Percentiles rank a stretch among this genome's conserved stretches.
Evolutionary conservation across 2,888 invertebrate genomes (phyloP).

Genomic region (Heteromurus nitidus): DNA sequence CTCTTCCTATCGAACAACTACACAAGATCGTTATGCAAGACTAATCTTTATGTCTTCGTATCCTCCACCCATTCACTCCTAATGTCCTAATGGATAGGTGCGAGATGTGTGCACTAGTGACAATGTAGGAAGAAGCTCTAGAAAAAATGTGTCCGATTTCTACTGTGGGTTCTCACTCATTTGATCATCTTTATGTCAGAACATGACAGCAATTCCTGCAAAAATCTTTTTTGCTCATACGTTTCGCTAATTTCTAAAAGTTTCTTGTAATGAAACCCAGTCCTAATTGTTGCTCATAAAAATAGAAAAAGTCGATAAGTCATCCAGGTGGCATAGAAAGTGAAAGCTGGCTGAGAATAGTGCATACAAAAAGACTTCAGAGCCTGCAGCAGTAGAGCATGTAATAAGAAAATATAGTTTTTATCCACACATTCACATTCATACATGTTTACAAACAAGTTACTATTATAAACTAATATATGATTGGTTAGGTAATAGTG

Average conservation of each 20-base stretch:
- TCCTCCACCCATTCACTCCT: constrained; percentile 25
- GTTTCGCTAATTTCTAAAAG: too few relatives aligned
- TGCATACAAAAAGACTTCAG: constrained; percentile 12
- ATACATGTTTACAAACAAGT: constrained; percentile 45
- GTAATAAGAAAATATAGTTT: constrained; percentile 46
- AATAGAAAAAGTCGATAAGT: constrained; percentile 51
- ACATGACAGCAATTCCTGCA: too few relatives aligned
- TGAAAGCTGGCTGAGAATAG: constrained; percentile 43
- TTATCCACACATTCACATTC: constrained; percentile 35
- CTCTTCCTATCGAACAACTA: constrained; percentile 26
- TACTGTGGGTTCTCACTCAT: not conserved
- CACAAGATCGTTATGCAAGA: constrained; percentile 15
- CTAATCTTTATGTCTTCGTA: constrained; percentile 23
- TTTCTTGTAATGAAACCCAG: constrained; percentile 23
- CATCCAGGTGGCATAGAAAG: constrained; percentile 63
- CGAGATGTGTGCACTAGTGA: not conserved
- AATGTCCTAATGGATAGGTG: not conserved
- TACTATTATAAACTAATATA: constrained; percentile 52
- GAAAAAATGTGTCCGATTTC: not conserved
- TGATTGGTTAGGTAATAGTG: constrained; percentile 35
- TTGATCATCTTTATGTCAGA: not conserved
- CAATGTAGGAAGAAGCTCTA: too few relatives aligned
- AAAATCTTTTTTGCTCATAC: too few relatives aligned
- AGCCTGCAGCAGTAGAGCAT: constrained; percentile 40
- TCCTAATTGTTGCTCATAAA: constrained; percentile 33